Evolutionary conservation across 2,888 invertebrate genomes (phyloP).

Genomic region (Habroteleia sp.): DNA sequence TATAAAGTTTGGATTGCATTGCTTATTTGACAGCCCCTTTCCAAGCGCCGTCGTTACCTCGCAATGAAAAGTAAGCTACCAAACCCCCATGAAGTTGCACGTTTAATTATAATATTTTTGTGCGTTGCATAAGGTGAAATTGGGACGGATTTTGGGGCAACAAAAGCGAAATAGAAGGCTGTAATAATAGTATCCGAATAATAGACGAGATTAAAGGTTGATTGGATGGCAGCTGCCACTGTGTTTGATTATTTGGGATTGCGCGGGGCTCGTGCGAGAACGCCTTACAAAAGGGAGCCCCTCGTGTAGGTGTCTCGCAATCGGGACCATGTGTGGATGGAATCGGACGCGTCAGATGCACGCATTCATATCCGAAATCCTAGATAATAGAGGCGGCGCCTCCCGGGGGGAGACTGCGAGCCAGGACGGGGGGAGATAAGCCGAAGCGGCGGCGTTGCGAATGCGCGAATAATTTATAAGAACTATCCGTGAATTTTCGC

Average conservation of each 20-base stretch:
- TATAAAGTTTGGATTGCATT: too few relatives aligned
- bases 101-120: too few relatives aligned
- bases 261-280: constrained; percentile 65
- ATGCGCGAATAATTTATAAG: constrained; percentile 59
- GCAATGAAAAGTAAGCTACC: too few relatives aligned
- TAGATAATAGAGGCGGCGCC: constrained; percentile 55
- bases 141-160: constrained; percentile 2
- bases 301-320: constrained; percentile 64
- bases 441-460: constrained; percentile 32
- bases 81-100: too few relatives aligned
- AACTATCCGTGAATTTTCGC: constrained; percentile 34
- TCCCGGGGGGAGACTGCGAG: constrained; percentile 31
- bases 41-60: too few relatives aligned
- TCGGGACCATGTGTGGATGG: constrained; percentile 63
- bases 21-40: too few relatives aligned
- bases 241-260: constrained; percentile 70
- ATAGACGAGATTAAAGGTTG: constrained; percentile 42
- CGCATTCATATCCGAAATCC: constrained; percentile 67
- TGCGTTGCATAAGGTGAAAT: background rate
- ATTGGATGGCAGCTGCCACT: constrained; percentile 70
- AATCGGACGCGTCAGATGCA: constrained; percentile 60
- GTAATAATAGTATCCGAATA: constrained; percentile 27
- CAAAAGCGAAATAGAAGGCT: background rate
- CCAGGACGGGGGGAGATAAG: constrained; percentile 49
- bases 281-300: constrained; percentile 67